Evolutionary conservation across 2,888 invertebrate species (phyloP).

Genomic region (Cryptus armator): DNA sequence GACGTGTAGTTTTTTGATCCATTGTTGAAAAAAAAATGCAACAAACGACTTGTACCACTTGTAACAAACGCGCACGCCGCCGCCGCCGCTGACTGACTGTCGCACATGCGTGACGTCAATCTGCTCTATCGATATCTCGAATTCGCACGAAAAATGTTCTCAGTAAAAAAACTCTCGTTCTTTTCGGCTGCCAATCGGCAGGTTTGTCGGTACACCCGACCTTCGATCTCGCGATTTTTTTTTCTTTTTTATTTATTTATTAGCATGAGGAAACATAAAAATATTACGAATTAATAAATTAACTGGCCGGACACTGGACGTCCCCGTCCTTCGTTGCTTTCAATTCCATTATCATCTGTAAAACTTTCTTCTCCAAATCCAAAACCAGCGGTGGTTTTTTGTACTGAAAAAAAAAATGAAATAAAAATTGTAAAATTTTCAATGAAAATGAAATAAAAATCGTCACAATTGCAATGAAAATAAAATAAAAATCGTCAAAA

Average conservation of each 20-base stretch:
- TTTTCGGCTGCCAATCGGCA: slow-evolving; percentile 5
- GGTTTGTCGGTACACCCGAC: neutral
- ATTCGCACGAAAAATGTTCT: neutral
- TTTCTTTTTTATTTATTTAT: slow-evolving; percentile 15
- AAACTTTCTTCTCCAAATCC: slow-evolving; percentile 88
- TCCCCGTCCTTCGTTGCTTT: slow-evolving; percentile 80
- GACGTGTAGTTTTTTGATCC: slow-evolving; percentile 51
- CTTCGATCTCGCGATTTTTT: neutral
- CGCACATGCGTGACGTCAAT: slow-evolving; percentile 39
- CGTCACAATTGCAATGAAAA: slow-evolving; percentile 42
- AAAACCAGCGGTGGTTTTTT: slow-evolving; percentile 90
- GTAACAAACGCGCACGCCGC: slow-evolving; percentile 66
- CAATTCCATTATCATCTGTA: slow-evolving; percentile 79
- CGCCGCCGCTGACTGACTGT: slow-evolving; percentile 13
- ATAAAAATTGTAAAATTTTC: slow-evolving; percentile 7
- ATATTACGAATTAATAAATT: slow-evolving; percentile 60
- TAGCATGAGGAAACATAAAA: slow-evolving; percentile 1
- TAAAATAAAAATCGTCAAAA: slow-evolving; percentile 34
- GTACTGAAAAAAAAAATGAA: slow-evolving; percentile 87
- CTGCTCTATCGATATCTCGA: slow-evolving; percentile 72
- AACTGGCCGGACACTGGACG: slow-evolving; percentile 82
- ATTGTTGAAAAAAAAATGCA: slow-evolving; percentile 63
- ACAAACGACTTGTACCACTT: slow-evolving; percentile 71
- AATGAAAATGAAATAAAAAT: neutral
- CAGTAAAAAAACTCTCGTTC: neutral